phyloP scores from a whole-genome alignment of 2,113 vertebrate species.

The Castor canadensis region DNA sequence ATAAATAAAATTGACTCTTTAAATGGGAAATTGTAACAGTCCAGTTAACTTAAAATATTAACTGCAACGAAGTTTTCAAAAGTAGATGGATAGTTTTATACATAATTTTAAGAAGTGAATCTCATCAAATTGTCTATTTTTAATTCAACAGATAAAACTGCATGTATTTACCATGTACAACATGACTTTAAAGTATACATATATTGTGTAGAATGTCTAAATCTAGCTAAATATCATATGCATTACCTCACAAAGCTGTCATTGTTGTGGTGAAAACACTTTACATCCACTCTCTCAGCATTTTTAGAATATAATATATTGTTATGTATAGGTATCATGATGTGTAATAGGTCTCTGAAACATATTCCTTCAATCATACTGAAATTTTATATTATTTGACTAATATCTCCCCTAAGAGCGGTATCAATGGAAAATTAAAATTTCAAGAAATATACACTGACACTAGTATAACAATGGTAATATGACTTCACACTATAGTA shows the following conservation, averaged over 20 bases:
- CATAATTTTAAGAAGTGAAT: background rate
- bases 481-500: background rate
- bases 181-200: background rate
- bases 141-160: background rate
- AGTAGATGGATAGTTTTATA: background rate
- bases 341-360: background rate
- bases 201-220: background rate
- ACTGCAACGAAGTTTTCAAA: background rate
- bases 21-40: background rate
- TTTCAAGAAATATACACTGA: background rate
- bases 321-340: background rate
- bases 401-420: background rate
- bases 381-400: background rate
- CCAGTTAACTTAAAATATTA: background rate
- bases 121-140: background rate
- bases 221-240: background rate
- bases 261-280: background rate
- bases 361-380: background rate
- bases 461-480: background rate
- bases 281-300: background rate
- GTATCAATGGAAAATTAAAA: background rate
- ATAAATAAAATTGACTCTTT: background rate
- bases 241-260: background rate
- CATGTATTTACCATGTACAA: background rate
- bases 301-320: background rate